Conservation (phyloP, 2,888 invertebrate species). For the Acanthopleura granulata region DNA sequence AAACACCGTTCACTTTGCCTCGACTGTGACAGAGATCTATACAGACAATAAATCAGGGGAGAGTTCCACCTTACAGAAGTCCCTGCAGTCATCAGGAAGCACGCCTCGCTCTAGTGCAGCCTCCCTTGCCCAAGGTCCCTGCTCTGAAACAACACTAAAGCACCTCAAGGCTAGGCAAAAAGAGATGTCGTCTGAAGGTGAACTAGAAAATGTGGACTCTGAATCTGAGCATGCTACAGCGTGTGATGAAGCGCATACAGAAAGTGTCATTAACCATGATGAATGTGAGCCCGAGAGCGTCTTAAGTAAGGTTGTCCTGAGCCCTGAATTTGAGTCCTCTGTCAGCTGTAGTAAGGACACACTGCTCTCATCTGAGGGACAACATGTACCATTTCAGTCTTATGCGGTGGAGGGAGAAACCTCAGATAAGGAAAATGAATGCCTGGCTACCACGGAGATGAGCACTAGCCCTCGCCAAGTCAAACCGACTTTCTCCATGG, state of each 20-base stretch:
- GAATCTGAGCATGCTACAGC: too few relatives aligned
- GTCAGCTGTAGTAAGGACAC: constrained; percentile 37
- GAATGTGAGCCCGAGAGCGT: constrained; percentile 21
- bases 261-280: neutral
- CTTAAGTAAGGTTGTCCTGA: constrained; percentile 49
- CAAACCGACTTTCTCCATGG: too few relatives aligned
- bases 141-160: neutral
- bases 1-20: constrained; percentile 58
- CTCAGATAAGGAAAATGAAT: constrained; percentile 17
- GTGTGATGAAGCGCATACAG: neutral
- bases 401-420: constrained; percentile 27
- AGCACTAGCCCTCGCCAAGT: neutral
- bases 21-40: constrained; percentile 52
- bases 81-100: neutral
- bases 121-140: too few relatives aligned
- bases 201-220: neutral
- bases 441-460: neutral
- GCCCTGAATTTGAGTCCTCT: constrained; percentile 47
- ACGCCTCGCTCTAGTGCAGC: neutral
- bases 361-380: neutral
- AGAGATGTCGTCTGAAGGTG: neutral
- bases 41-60: constrained; percentile 4
- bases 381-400: constrained; percentile 39
- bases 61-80: constrained; percentile 13
- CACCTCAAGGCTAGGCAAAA: neutral